Evolutionary conservation across 2,113 vertebrate species (phyloP).

Genomic region (Pituophis catenifer): DNA sequence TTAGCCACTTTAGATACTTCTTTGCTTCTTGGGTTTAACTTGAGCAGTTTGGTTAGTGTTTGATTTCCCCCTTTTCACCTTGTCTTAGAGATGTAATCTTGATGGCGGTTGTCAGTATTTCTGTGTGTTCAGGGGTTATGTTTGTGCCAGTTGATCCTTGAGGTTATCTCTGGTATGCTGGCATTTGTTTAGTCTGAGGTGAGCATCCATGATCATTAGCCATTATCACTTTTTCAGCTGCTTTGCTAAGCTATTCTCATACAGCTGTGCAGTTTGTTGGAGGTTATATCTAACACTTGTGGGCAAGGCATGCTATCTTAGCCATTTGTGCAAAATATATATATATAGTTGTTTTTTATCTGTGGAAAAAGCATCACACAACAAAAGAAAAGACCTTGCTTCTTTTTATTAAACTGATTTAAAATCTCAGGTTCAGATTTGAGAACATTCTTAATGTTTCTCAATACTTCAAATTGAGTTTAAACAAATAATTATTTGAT

Average conservation of each 20-base stretch:
- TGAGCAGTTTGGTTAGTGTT: background rate
- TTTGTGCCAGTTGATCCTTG: background rate
- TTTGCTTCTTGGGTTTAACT: background rate
- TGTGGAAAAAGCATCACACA: background rate
- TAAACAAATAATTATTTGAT: background rate
- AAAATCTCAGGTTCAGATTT: background rate
- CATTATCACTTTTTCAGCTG: too few species aligned
- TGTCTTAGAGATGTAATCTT: background rate
- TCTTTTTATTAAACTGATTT: background rate
- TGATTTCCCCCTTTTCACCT: background rate
- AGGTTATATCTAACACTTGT: background rate
- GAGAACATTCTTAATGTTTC: background rate
- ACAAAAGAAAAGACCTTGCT: background rate
- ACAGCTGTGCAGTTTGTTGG: background rate
- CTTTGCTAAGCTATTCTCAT: background rate
- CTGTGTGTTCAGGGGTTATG: background rate
- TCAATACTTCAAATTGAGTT: background rate
- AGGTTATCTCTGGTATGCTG: background rate
- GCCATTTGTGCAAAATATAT: background rate
- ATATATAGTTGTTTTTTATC: background rate
- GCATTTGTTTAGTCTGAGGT: background rate
- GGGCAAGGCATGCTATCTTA: background rate
- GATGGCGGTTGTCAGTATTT: background rate
- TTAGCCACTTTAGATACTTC: background rate
- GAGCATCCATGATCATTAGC: too few species aligned